Base-by-base conservation (phyloP, 2,113 vertebrate species). In the Ctenomys sociabilis region DNA sequence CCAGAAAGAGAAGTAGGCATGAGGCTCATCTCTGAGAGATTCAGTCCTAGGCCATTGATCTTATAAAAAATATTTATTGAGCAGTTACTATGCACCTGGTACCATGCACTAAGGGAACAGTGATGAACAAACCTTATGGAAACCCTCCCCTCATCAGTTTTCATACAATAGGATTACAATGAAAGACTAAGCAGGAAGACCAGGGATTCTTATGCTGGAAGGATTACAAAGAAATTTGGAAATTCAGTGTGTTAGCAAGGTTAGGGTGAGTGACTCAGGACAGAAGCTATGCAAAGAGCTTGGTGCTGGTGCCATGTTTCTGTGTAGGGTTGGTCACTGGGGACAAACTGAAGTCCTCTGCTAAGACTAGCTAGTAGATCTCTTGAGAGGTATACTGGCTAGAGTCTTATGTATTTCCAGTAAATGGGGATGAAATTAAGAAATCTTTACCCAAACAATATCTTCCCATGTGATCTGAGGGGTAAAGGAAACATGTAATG, bases 391-490 rank as follows among this genome's bases (percentile, higher is more conserved):
- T n/a, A 28, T 83, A 28, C 37, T 28, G 9, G 6, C 43, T 26
- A 82, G n/a, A 78, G 64, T 92, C 63, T 54, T 95, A 85, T 13
- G 21, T 87, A 13, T 85, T 90, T 83, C n/a, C 40, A 80, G 72
- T 78, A 63, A 54, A 92, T 57, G 22, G 9, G 12, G 70, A 35
- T 61, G 63, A 75, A 83, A 87, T 93, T 70, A 85, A 81, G 35
- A 92, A 72, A 21, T 37, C 35, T 49, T 73, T 21, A 82, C 82
- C 11, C 87, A 73, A 92, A 40, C 4, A 52, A 26, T 77, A 49
- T 85, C 73, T 85, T 95, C 64, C 40, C 64, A 3, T 4, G 28
- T 73, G 35, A 49, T 22, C 24, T 68, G 43, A 91, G 83, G 84
- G 57, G 37, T 82, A 72, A 92, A 73, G 21, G 24, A 63, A 26